These are phyloP conservation scores for Micromesistius poutassou DNA, from an alignment of 2,797 vertebrate species.

Conservation along the genomic window DNA sequence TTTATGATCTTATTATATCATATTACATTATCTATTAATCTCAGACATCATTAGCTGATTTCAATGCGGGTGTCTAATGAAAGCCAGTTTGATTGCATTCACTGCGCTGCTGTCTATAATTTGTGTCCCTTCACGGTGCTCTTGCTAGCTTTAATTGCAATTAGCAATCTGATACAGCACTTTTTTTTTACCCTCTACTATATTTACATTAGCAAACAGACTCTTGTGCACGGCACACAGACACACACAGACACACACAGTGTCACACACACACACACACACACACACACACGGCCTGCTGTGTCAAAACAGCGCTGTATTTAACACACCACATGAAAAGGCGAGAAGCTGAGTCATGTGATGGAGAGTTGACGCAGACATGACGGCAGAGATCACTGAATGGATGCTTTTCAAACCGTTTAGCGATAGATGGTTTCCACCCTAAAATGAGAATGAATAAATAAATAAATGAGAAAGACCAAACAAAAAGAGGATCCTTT, in stretches of 20 bases:
- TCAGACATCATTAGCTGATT: not conserved
- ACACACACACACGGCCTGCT: slow-evolving; percentile 3
- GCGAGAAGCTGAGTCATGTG: slow-evolving; percentile 63
- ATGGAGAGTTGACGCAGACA: slow-evolving; percentile 65
- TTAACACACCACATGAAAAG: slow-evolving; percentile 58
- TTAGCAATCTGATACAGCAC: not conserved
- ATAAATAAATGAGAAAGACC: not conserved
- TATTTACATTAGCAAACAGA: not conserved
- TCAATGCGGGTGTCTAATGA: not conserved
- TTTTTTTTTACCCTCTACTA: not conserved
- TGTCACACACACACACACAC: not conserved
- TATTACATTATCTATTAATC: not conserved
- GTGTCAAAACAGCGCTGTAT: slow-evolving; percentile 38
- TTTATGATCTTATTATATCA: not conserved
- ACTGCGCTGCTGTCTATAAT: not conserved
- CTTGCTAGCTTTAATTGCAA: not conserved
- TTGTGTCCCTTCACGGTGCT: not conserved
- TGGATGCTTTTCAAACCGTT: slow-evolving; percentile 57
- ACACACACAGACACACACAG: not conserved
- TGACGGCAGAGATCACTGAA: slow-evolving; percentile 62
- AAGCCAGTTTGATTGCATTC: not conserved
- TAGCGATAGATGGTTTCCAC: not conserved
- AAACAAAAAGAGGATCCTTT: not conserved
- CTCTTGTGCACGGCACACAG: not conserved
- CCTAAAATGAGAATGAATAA: not conserved